phyloP scores from a whole-genome alignment of 2,888 invertebrate genomes.

The Rhamphomyia laevipes region DNA sequence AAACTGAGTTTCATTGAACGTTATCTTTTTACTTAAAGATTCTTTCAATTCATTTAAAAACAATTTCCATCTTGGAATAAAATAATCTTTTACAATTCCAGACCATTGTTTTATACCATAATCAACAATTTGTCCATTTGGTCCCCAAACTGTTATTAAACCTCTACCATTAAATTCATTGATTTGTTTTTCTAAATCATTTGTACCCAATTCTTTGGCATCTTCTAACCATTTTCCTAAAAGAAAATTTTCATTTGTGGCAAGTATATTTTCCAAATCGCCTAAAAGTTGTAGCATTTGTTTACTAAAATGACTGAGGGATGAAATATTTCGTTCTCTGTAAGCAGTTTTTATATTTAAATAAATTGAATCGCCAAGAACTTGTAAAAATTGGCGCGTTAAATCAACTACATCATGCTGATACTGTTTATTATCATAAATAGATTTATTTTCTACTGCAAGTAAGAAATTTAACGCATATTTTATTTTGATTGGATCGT shows the following conservation, averaged over 20 bases:
- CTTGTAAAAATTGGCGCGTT: too few relatives aligned
- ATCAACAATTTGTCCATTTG: conserved; percentile 93
- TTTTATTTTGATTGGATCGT: conserved; percentile 46
- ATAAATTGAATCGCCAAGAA: conserved; percentile 58
- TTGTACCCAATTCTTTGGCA: conserved; percentile 45
- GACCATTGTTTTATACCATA: conserved; percentile 74
- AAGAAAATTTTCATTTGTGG: too few relatives aligned
- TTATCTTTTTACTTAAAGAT: conserved; percentile 40
- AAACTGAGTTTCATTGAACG: conserved; percentile 49
- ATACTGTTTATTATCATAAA: conserved; percentile 31
- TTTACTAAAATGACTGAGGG: conserved; percentile 26
- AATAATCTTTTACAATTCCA: conserved; percentile 56
- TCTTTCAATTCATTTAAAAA: conserved; percentile 51
- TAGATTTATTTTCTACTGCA: conserved; percentile 42
- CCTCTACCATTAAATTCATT: conserved; percentile 76
- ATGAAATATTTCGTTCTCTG: conserved; percentile 20
- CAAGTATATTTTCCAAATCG: conserved; percentile 56
- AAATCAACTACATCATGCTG: conserved; percentile 75
- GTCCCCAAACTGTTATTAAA: conserved; percentile 58
- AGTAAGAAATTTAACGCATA: conserved; percentile 42
- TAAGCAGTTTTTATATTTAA: conserved; percentile 41
- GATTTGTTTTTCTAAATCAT: conserved; percentile 35
- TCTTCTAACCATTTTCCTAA: too few relatives aligned
- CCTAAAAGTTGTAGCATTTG: conserved; percentile 43
- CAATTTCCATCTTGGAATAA: conserved; percentile 60